Evolutionary conservation across 2,113 vertebrate species (phyloP), one percentile per base, ranked within the genome.

Genomic region (Castor canadensis): DNA sequence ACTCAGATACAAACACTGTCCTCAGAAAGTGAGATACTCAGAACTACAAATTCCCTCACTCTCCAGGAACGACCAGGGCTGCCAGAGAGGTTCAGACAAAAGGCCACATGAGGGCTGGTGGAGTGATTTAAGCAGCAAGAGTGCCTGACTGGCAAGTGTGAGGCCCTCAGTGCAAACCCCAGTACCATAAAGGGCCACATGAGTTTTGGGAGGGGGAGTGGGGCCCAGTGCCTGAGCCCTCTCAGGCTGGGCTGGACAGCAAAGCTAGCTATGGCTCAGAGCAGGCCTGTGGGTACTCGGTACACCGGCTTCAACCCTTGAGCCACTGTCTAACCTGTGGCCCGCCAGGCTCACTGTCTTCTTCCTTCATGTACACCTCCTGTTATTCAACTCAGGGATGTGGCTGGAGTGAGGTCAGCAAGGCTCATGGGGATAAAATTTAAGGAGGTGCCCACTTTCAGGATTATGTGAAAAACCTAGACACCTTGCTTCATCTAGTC

Each of bases 281-380:
- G 60, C 20, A 43, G 66, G 9, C 49, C 20, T 1, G 0, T 4
- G 20, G n/a, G 13, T 10, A 32, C 17, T 32, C 10, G 9, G 47
- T 22, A 32, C 1, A 56, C 12, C 60, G 54, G 17, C 3, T 2
- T 16, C 43, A 1, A 11, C 47, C 62, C 16, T 0, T 8, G 32
- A 24, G 45, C 43, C 54, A 3, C 26, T 1, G 30, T 77, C 66
- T 28, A 7, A n/a, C n/a, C n/a, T n/a, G n/a, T n/a, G n/a, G n/a
- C n/a, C n/a, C n/a, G n/a, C n/a, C n/a, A n/a, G n/a, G n/a, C 45
- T 26, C 40, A 0, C 0, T 2, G 22, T 26, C 24, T 32, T 15
- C 11, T 45, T 75, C 66, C 58, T 54, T 71, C 62, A 20, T 11
- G 4, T 40, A 35, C 10, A 1, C 40, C 58, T 93, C 58, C 52